These are phyloP conservation scores for Oscheius onirici DNA, from an alignment of 2,888 invertebrate genomes.

Conservation along the genomic window DNA sequence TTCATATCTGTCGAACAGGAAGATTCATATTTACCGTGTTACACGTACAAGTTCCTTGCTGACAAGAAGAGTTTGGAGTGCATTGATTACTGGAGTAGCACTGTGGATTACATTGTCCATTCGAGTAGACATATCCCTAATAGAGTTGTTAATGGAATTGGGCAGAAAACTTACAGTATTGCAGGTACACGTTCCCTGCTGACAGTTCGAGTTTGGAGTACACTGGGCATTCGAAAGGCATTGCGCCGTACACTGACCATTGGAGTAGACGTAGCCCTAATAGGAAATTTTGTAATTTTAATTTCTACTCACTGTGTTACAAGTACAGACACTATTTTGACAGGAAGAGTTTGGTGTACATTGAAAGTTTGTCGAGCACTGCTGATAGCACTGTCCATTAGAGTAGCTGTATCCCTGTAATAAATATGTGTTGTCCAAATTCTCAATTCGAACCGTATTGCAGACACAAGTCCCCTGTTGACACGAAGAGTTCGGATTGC, in stretches of 20 bases:
- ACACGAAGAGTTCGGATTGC: constrained; percentile 21
- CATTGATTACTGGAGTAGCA: constrained; percentile 19
- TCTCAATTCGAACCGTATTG: background rate
- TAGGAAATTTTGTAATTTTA: background rate
- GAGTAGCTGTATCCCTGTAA: constrained; percentile 1
- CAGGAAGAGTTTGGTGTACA: constrained; percentile 26
- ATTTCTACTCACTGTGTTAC: constrained; percentile 1
- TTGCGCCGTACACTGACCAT: constrained; percentile 21
- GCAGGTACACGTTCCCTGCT: constrained; percentile 20
- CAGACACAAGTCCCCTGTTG: constrained; percentile 23
- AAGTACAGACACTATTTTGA: constrained; percentile 12
- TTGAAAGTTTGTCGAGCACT: background rate
- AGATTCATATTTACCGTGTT: constrained; percentile 6
- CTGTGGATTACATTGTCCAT: constrained; percentile 28
- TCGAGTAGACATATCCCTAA: constrained; percentile 32
- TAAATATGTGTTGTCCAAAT: background rate
- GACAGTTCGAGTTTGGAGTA: constrained; percentile 19
- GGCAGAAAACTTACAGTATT: constrained; percentile 9
- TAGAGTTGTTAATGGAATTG: background rate
- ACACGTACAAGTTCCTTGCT: constrained; percentile 24
- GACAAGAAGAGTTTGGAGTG: constrained; percentile 24
- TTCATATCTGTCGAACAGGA: background rate
- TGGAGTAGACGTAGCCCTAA: constrained; percentile 8
- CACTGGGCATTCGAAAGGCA: constrained; percentile 21
- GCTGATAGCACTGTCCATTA: constrained; percentile 23